Base-by-base conservation (phyloP, 2,113 vertebrate species). In the Oryzias javanicus region DNA sequence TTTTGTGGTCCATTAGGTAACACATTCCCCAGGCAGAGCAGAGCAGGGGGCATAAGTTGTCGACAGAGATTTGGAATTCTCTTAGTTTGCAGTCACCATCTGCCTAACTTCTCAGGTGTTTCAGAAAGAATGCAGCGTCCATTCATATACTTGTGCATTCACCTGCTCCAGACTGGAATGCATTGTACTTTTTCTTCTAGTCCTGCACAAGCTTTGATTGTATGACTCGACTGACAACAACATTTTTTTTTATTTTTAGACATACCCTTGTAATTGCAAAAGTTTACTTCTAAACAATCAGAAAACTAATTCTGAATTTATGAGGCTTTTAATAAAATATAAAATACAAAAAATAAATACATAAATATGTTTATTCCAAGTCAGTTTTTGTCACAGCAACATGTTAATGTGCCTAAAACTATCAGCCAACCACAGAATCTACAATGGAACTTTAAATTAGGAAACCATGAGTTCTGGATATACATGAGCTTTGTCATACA, bases 1-100 rank as follows among this genome's bases (percentile, higher is more conserved):
- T 85, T 87, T 84, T 84, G 83, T 83, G 86, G 78, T 72, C 81
- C 83, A 83, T 89, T 88, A 89, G 81, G 82, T 81, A 84, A 88
- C 84, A 82, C 84, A 83, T 86, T 89, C 86, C 78, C 84, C 75
- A 84, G 86, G 83, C 86, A 78, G 81, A 75, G 70, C 67, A 67
- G 72, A 76, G 65, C 76, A 79, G 73, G 82, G 81, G 75, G 76
- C 66, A 56, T 75, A 75, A 76, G 64, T 72, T 70, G 69, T 88
- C 73, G 60, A 85, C 84, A 80, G 73, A 87, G 82, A 90, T 88
- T 88, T 83, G 82, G 82, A 82, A 87, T 81, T 85, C 84, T 80
- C 82, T 73, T 65, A 58, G 81, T 77, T 79, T 65, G 73, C 61
- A 82, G 72, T 68, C 72, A 78, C 72, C 73, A 70, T 82, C 77